Percentiles rank a stretch among this genome's conserved stretches.
Evolutionary conservation across 2,113 vertebrate species (phyloP).

Genomic region (Actinemys pallida): DNA sequence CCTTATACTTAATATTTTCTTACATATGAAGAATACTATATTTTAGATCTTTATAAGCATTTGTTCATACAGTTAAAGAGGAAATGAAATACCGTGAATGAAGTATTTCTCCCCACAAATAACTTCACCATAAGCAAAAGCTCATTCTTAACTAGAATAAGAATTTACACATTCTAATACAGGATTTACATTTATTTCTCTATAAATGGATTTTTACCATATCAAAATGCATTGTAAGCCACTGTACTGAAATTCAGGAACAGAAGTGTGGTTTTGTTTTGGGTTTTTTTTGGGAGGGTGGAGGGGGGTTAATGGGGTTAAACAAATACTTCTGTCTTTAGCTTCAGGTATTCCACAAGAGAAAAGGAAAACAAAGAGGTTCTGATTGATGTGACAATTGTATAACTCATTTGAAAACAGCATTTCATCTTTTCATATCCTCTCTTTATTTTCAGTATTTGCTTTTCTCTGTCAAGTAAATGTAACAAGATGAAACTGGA

Average conservation of each 20-base stretch:
- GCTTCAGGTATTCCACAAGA: not conserved
- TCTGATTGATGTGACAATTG: not conserved
- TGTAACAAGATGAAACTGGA: not conserved
- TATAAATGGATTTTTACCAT: not conserved
- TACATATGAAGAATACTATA: not conserved
- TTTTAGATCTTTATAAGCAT: not conserved
- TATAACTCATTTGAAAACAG: not conserved
- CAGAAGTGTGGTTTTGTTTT: fast-evolving
- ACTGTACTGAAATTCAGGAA: not conserved
- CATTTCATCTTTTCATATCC: not conserved
- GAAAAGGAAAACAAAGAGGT: not conserved
- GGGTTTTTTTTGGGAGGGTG: not conserved
- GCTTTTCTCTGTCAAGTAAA: not conserved
- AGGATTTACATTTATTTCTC: not conserved
- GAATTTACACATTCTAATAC: conserved; percentile 2
- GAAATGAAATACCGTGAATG: conserved; percentile 32
- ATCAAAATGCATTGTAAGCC: not conserved
- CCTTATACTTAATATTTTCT: not conserved
- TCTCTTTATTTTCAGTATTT: not conserved
- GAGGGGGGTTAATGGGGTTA: not conserved
- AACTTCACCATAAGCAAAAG: conserved; percentile 35
- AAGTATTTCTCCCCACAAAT: conserved; percentile 8
- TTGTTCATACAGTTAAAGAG: not conserved
- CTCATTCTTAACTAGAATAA: not conserved
- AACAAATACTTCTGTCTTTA: not conserved